These are phyloP conservation scores for Chouioia cunea DNA, from an alignment of 2,888 invertebrate species.

Conservation along the genomic window DNA sequence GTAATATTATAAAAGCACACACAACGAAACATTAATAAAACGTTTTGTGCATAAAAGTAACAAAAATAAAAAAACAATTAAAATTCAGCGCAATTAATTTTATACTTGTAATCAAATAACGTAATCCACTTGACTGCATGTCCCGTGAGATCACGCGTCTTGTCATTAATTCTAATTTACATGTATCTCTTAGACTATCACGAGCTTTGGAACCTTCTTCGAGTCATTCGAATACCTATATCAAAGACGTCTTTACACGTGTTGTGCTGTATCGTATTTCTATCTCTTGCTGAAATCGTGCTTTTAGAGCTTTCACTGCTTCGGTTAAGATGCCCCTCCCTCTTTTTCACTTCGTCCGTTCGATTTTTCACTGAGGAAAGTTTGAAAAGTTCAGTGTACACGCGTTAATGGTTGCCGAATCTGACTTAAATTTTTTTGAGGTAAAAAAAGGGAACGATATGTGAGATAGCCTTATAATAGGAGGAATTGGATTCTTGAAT, in stretches of 20 bases:
- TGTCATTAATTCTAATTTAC: too few relatives aligned
- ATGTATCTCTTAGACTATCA: too few relatives aligned
- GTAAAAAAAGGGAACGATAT: constrained; percentile 2
- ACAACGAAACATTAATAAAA: too few relatives aligned
- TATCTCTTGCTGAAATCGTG: constrained; percentile 7
- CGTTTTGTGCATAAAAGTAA: too few relatives aligned
- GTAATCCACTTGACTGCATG: too few relatives aligned
- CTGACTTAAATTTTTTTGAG: background rate
- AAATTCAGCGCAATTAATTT: too few relatives aligned
- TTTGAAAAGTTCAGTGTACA: constrained; percentile 7
- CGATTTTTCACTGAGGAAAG: constrained; percentile 18
- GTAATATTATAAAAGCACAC: too few relatives aligned
- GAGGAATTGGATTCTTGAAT: constrained; percentile 11
- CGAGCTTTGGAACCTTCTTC: too few relatives aligned
- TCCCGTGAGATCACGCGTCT: too few relatives aligned
- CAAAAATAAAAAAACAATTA: too few relatives aligned
- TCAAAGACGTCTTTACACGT: constrained; percentile 7
- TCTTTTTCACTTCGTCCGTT: background rate
- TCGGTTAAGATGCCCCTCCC: background rate
- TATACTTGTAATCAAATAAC: too few relatives aligned
- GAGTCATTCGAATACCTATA: background rate
- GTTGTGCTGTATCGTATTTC: background rate
- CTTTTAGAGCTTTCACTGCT: constrained; percentile 13
- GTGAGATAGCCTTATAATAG: background rate
- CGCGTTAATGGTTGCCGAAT: background rate